A percentile compares a stretch with the other conserved stretches of the same genome.
Evolutionary conservation across 2,888 invertebrate species (phyloP).

Genomic region (Mycalesis mineus): DNA sequence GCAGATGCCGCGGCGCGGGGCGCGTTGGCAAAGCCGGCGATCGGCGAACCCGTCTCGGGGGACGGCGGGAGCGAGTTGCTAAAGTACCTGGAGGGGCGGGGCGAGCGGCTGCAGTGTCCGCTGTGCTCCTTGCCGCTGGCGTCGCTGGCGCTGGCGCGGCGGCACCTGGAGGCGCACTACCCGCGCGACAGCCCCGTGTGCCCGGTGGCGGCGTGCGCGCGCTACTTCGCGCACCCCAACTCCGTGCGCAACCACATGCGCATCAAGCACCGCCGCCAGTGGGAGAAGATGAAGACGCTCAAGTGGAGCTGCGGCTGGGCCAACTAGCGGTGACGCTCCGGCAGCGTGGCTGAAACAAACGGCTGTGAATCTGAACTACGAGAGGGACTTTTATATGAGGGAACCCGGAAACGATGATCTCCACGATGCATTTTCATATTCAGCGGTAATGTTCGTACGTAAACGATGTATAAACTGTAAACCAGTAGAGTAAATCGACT

Average conservation of each 20-base stretch:
- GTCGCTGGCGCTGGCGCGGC: conserved; percentile 82
- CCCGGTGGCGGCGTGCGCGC: conserved; percentile 86
- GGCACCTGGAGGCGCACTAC: conserved; percentile 89
- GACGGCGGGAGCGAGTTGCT: conserved; percentile 50
- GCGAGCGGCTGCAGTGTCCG: conserved; percentile 79
- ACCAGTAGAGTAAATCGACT: conserved; percentile 73
- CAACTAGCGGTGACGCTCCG: conserved; percentile 34
- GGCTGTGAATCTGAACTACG: conserved; percentile 41
- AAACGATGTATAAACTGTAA: conserved; percentile 60
- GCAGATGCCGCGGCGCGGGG: conserved; percentile 65
- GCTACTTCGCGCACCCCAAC: conserved; percentile 89
- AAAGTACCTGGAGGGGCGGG: conserved; percentile 39
- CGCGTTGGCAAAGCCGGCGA: conserved; percentile 49
- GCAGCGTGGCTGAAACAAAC: conserved; percentile 28
- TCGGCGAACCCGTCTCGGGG: conserved; percentile 47
- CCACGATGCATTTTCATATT: conserved; percentile 64
- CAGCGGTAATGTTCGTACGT: conserved; percentile 47
- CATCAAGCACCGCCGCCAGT: conserved; percentile 87
- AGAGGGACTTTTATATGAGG: conserved; percentile 36
- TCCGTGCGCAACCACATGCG: conserved; percentile 93
- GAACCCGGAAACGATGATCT: conserved; percentile 53
- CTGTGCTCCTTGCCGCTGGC: conserved; percentile 83
- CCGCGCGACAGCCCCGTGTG: conserved; percentile 90
- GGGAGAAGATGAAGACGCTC: conserved; percentile 90
- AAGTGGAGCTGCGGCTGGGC: conserved; percentile 83